These are phyloP conservation scores for Lasioglossum zephyrum DNA, from an alignment of 2,888 invertebrate genomes.

Conservation along the genomic window DNA sequence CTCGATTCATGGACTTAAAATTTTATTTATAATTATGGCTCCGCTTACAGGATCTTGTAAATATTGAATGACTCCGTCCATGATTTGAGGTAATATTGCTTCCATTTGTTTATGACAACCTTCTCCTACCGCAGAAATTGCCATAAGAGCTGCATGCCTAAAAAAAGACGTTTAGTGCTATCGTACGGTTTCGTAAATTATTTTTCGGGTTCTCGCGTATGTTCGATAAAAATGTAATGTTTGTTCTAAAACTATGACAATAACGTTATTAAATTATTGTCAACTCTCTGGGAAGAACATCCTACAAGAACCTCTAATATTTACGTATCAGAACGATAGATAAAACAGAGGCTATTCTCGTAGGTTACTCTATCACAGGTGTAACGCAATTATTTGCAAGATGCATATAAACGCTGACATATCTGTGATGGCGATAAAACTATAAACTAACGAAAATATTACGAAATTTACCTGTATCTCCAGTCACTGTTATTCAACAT, in stretches of 20 bases:
- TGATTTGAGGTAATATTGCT: conserved; percentile 95
- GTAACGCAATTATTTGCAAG: conserved; percentile 76
- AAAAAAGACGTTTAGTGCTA: conserved; percentile 34
- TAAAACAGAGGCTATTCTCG: conserved; percentile 56
- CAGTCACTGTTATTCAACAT: conserved; percentile 94
- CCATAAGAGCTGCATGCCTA: conserved; percentile 99
- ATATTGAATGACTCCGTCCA: conserved; percentile 95
- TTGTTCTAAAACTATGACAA: conserved; percentile 71
- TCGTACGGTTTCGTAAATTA: neutral
- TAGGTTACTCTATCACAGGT: conserved; percentile 77
- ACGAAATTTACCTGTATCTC: conserved; percentile 88
- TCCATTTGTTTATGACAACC: conserved; percentile 99
- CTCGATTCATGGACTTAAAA: conserved; percentile 73
- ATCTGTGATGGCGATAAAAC: conserved; percentile 73
- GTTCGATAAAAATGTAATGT: conserved; percentile 53
- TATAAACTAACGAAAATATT: neutral
- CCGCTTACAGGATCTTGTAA: conserved; percentile 91
- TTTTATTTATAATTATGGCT: neutral
- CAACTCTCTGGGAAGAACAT: conserved; percentile 73
- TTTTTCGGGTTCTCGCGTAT: neutral
- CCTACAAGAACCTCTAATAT: conserved; percentile 46
- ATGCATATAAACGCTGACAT: conserved; percentile 76
- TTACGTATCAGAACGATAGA: conserved; percentile 72
- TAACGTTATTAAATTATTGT: conserved; percentile 51
- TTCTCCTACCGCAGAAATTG: conserved; percentile 98